A percentile compares a stretch with the other conserved stretches of the same genome.
Conservation (phyloP, 2,888 invertebrate genomes). For the Phragmatobia fuliginosa region DNA sequence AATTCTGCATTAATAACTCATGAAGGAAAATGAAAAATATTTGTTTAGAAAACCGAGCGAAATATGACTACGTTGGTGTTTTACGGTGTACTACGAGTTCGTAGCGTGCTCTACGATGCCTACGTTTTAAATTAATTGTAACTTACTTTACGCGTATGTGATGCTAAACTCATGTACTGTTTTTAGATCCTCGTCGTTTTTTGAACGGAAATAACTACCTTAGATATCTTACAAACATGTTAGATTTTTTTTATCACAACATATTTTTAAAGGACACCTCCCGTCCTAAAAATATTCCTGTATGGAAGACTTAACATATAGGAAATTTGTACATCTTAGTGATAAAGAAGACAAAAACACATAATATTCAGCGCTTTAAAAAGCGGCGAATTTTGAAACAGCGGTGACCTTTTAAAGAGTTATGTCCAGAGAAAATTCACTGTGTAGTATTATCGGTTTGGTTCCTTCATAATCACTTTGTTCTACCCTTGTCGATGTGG, state of each 20-base stretch:
- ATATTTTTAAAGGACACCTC: too few relatives aligned
- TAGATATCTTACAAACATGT: neutral
- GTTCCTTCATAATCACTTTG: neutral
- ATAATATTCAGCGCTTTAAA: too few relatives aligned
- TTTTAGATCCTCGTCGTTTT: too few relatives aligned
- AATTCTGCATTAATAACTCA: neutral
- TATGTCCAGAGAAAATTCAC: neutral
- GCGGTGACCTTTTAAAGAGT: too few relatives aligned
- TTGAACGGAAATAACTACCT: too few relatives aligned
- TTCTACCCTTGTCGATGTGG: neutral
- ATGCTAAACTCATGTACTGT: neutral
- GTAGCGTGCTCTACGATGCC: slow-evolving; percentile 41
- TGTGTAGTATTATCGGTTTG: neutral
- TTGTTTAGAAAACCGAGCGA: slow-evolving; percentile 56
- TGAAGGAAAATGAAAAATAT: slow-evolving; percentile 42
- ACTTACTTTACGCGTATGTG: neutral
- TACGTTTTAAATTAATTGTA: neutral
- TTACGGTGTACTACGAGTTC: slow-evolving; percentile 43
- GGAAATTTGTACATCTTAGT: too few relatives aligned
- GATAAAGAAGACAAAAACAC: too few relatives aligned
- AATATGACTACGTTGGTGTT: slow-evolving; percentile 44
- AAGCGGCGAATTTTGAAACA: too few relatives aligned
- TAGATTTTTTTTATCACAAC: neutral
- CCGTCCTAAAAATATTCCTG: too few relatives aligned
- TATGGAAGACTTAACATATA: too few relatives aligned